Evolutionary conservation across 2,113 vertebrate species (phyloP).

Genomic region (Gracilinanus agilis): DNA sequence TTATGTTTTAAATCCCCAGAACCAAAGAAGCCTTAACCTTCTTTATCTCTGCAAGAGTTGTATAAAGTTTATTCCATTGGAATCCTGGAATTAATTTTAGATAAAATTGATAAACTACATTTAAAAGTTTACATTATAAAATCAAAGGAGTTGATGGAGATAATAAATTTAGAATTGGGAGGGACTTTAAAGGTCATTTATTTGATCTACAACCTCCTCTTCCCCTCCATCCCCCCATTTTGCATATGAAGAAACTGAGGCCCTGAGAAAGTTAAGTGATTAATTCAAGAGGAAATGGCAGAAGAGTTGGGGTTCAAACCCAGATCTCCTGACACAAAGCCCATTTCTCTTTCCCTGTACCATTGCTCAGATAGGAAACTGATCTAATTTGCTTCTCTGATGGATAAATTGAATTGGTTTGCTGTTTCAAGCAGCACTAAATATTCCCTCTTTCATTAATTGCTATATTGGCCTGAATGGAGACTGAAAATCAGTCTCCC

Average conservation of each 20-base stretch:
- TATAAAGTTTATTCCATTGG: not conserved
- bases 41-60: not conserved
- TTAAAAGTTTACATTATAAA: not conserved
- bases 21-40: not conserved
- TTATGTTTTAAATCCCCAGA: not conserved
- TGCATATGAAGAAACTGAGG: not conserved
- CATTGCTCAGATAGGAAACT: conserved; percentile 58
- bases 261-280: not conserved
- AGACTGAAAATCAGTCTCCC: not conserved
- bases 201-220: not conserved
- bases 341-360: conserved; percentile 3
- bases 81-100: not conserved
- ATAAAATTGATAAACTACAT: not conserved
- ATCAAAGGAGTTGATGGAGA: not conserved
- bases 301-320: not conserved
- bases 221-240: not conserved
- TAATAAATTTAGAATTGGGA: not conserved
- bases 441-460: conserved; percentile 18
- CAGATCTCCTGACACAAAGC: not conserved
- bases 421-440: conserved; percentile 16
- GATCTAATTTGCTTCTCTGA: conserved; percentile 57
- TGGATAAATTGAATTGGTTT: conserved; percentile 34
- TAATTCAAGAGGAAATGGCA: not conserved
- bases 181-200: not conserved
- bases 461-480: not conserved